Conservation (phyloP, 2,888 invertebrate genomes). For the Acanthosepion esculentum region DNA sequence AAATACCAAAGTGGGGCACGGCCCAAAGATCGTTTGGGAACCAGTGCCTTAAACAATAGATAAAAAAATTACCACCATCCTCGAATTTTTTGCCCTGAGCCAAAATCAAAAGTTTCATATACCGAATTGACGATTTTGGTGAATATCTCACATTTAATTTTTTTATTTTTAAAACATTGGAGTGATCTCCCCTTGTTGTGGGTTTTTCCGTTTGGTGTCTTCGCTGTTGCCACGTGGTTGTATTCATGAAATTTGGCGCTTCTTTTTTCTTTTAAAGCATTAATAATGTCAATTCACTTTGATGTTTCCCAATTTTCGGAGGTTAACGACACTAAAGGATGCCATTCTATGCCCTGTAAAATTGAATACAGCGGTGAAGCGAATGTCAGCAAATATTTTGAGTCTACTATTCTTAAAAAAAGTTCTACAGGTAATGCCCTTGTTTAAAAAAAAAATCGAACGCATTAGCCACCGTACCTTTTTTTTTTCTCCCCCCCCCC, state of each 20-base stretch:
- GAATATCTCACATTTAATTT: too few relatives aligned
- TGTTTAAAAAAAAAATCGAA: not conserved
- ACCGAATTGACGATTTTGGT: too few relatives aligned
- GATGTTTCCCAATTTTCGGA: constrained; percentile 49
- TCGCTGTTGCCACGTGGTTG: not conserved
- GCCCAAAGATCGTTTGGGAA: too few relatives aligned
- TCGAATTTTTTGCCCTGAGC: too few relatives aligned
- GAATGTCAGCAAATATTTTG: constrained; percentile 61
- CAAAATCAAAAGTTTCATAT: too few relatives aligned
- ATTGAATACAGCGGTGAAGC: constrained; percentile 61
- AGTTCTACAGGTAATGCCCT: constrained; percentile 50
- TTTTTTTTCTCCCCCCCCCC: too few relatives aligned
- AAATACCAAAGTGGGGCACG: too few relatives aligned
- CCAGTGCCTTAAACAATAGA: too few relatives aligned
- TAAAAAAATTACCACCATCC: too few relatives aligned
- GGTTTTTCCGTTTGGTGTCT: not conserved
- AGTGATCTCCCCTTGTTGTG: not conserved
- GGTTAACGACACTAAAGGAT: constrained; percentile 50
- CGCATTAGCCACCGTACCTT: not conserved
- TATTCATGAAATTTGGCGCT: not conserved
- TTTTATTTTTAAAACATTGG: not conserved
- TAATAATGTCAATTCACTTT: constrained; percentile 53
- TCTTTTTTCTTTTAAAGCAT: not conserved
- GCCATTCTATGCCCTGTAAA: constrained; percentile 62
- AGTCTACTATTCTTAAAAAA: constrained; percentile 54